Evolutionary conservation across 1,140 invertebrate species (phyloP), one percentile per base, ranked within the genome.

Genomic region (Leptinotarsa defecta): DNA sequence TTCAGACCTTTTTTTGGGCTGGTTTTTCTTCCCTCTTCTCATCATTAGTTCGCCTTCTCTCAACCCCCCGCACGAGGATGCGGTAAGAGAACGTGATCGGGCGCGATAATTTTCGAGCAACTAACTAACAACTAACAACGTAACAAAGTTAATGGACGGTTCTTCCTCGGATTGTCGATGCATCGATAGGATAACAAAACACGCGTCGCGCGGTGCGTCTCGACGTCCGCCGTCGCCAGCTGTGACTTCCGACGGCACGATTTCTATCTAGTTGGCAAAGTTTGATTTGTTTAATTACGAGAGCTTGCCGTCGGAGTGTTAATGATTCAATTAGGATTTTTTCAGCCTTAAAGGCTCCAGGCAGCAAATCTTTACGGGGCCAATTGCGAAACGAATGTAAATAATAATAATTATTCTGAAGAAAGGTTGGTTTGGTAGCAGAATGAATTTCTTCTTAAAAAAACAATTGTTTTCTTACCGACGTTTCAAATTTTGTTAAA

Each of bases 51-150:
- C 52, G 52, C 52, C 52, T n/a, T 19, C 17, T 19, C 52, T 57
- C 52, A 57, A 34, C 17, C 15, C 15, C 52, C 19, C 1, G 19
- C 57, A 8, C 19, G 27, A 13, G 19, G 17, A 19, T 75, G 74
- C 63, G 68, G 74, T 72, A 27, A 65, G 62, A 48, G 74, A 62
- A 68, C 70, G 74, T 68, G 67, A 65, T 24, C 49, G 52, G 17
- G 64, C 63, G 49, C 68, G 49, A 68, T 70, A 52, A 62, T 65
- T 64, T 73, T 64, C 69, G 69, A 77, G 74, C 74, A 68, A 34
- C 48, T 73, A 77, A 74, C 73, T 68, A 77, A 52, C 74, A 73
- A 76, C 72, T 77, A 77, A 77, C 76, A 67, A 77, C 68, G 67
- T 77, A 74, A 77, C 76, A 77, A 77, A 77, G 76, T 74, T 74